phyloP scores from a whole-genome alignment of 2,888 invertebrate genomes.

The Polia nebulosa region DNA sequence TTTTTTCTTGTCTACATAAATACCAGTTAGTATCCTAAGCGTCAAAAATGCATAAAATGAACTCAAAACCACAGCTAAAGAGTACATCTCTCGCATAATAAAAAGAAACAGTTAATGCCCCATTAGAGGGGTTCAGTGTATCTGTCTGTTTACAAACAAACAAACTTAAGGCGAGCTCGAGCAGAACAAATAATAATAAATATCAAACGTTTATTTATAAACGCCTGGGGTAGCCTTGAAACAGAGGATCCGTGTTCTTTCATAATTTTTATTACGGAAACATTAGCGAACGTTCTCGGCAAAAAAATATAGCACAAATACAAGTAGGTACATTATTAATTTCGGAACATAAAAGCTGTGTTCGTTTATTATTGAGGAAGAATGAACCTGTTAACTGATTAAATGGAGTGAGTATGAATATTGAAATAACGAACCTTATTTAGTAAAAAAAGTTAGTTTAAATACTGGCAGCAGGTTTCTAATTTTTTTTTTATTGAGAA shows the following conservation, averaged over 20 bases:
- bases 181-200: constrained; percentile 53
- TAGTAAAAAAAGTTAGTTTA: too few relatives aligned
- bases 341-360: background rate
- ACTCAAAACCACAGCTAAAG: background rate
- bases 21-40: background rate
- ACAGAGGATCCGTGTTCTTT: constrained; percentile 18
- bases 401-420: background rate
- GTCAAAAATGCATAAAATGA: background rate
- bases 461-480: too few relatives aligned
- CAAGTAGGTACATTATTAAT: background rate
- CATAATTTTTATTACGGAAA: constrained; percentile 37
- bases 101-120: constrained; percentile 24
- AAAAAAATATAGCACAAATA: constrained; percentile 13
- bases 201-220: constrained; percentile 44
- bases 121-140: constrained; percentile 40
- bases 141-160: constrained; percentile 51
- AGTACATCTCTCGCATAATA: constrained; percentile 15
- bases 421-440: background rate
- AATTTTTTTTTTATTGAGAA: too few relatives aligned
- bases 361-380: background rate
- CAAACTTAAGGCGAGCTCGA: constrained; percentile 42
- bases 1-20: background rate
- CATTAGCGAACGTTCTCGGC: constrained; percentile 3
- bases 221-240: constrained; percentile 29
- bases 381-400: background rate